Conservation (phyloP, 1,140 invertebrate species). For the Maniola jurtina region DNA sequence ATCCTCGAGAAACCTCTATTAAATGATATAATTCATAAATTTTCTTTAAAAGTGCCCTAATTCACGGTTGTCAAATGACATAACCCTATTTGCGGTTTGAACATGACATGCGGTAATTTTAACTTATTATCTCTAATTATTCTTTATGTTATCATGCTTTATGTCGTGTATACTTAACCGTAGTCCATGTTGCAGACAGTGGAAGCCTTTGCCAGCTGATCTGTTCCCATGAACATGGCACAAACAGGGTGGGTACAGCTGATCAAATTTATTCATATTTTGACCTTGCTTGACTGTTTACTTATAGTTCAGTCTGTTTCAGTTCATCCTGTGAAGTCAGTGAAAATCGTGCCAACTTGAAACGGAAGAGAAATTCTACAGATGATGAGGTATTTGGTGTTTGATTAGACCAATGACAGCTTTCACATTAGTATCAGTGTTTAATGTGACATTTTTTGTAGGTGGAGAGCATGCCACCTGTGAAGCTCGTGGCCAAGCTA, state of each 20-base stretch:
- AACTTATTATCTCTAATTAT: constrained; percentile 45
- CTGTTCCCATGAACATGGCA: constrained; percentile 56
- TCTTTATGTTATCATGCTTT: constrained; percentile 21
- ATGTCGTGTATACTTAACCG: constrained; percentile 32
- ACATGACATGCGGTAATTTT: constrained; percentile 77
- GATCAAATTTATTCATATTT: constrained; percentile 33
- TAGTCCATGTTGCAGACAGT: constrained; percentile 52
- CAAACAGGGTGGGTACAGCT: constrained; percentile 67
- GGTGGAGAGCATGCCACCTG: constrained; percentile 67
- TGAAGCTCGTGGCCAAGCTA: constrained; percentile 49
- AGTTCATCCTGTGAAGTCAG: constrained; percentile 61
- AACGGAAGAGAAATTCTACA: constrained; percentile 68
- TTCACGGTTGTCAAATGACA: constrained; percentile 73
- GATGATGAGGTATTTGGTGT: constrained; percentile 66
- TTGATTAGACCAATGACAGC: constrained; percentile 19
- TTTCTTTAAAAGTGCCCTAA: constrained; percentile 46
- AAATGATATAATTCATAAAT: constrained; percentile 30
- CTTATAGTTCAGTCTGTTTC: constrained; percentile 38
- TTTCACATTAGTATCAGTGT: constrained; percentile 14
- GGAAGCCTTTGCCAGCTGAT: constrained; percentile 43
- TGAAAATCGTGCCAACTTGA: constrained; percentile 59
- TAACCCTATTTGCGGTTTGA: constrained; percentile 75
- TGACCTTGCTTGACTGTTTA: constrained; percentile 58
- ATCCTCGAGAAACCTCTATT: constrained; percentile 29
- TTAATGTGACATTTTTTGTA: constrained; percentile 41